phyloP scores from a whole-genome alignment of 2,113 vertebrate genomes.

The Percina caprodes region DNA sequence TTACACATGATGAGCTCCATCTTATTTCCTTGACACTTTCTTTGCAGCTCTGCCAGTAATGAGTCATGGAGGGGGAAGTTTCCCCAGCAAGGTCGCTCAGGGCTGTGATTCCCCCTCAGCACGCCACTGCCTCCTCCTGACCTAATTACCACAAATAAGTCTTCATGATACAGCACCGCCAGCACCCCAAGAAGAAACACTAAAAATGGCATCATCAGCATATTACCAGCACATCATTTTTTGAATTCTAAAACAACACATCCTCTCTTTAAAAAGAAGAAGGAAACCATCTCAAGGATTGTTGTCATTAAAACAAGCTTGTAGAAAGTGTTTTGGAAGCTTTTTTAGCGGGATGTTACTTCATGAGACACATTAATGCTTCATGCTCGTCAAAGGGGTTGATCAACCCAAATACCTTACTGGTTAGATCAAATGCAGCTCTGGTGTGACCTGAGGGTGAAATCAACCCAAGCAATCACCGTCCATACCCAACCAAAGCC shows the following conservation, averaged over 20 bases:
- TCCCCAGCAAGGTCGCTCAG: conserved; percentile 35
- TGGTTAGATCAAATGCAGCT: not conserved
- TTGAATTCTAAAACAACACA: not conserved
- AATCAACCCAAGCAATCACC: not conserved
- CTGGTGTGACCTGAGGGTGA: not conserved
- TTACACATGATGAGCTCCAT: conserved; percentile 31
- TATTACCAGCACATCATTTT: conserved; percentile 26
- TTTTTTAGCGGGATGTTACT: not conserved
- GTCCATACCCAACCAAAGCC: too few species aligned
- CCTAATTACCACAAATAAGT: conserved; percentile 72
- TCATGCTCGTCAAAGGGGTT: not conserved
- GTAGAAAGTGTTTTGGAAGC: not conserved
- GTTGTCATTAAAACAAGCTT: conserved; percentile 8
- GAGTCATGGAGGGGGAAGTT: conserved; percentile 31
- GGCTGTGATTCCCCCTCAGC: conserved; percentile 50
- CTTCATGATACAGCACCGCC: conserved; percentile 36
- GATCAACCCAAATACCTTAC: not conserved
- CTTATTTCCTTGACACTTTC: conserved; percentile 12
- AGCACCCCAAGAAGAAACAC: conserved; percentile 21
- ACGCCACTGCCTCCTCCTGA: conserved; percentile 52
- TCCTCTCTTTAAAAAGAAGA: not conserved
- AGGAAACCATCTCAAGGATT: not conserved
- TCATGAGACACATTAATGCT: not conserved
- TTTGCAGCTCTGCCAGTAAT: conserved; percentile 38
- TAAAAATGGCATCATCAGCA: conserved; percentile 49